These are phyloP conservation scores for Diorhabda sublineata DNA, from an alignment of 1,140 invertebrate species.

Conservation along the genomic window DNA sequence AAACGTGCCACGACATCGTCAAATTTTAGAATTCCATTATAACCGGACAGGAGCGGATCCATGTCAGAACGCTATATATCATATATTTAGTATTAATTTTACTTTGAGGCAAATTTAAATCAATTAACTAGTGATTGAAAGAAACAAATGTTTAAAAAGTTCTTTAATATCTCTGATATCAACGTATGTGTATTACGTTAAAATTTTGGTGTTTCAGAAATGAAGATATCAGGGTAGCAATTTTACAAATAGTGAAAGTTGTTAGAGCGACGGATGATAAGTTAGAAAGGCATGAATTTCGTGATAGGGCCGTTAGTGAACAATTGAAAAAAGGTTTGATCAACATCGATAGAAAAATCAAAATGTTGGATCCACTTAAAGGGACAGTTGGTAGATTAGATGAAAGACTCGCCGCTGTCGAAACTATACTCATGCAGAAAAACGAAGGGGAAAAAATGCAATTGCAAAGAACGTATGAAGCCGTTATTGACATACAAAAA, in stretches of 20 bases:
- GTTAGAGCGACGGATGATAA: constrained; percentile 75
- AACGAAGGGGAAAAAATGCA: constrained; percentile 65
- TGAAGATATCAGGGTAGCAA: constrained; percentile 76
- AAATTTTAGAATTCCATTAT: too few species aligned
- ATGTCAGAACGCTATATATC: too few species aligned
- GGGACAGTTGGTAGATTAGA: constrained; percentile 57
- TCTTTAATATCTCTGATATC: too few species aligned
- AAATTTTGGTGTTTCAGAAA: constrained; percentile 54
- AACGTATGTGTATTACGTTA: too few species aligned
- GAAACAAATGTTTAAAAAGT: too few species aligned
- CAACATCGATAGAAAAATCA: constrained; percentile 66
- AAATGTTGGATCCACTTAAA: constrained; percentile 64
- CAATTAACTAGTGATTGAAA: too few species aligned
- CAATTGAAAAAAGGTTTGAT: constrained; percentile 68
- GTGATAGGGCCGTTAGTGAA: constrained; percentile 74
- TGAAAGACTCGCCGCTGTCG: constrained; percentile 64
- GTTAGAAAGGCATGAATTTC: constrained; percentile 76
- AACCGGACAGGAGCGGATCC: too few species aligned
- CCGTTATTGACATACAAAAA: constrained; percentile 61
- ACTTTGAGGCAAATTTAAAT: too few species aligned
- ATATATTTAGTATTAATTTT: too few species aligned
- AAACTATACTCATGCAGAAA: constrained; percentile 63
- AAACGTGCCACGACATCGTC: too few species aligned
- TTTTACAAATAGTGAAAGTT: constrained; percentile 76
- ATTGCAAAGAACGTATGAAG: constrained; percentile 63